Percentiles rank a stretch among this genome's conserved stretches.
These are phyloP conservation scores for Kryptopterus vitreolus DNA, from an alignment of 2,797 vertebrate genomes.

Conservation along the genomic window DNA sequence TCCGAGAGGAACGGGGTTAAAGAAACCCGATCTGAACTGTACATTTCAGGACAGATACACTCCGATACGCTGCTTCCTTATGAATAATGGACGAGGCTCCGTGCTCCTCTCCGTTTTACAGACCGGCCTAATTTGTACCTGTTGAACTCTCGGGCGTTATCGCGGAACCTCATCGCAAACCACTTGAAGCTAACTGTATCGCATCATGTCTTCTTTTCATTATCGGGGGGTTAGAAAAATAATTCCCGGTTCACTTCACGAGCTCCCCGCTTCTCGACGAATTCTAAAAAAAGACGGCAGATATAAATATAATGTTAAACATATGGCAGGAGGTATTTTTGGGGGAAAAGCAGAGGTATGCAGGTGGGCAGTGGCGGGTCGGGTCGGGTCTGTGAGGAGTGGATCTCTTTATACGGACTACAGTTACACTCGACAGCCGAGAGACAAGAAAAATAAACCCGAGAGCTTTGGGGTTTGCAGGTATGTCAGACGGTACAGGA, in stretches of 20 bases:
- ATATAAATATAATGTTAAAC: slow-evolving; percentile 63
- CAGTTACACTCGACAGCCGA: slow-evolving; percentile 1
- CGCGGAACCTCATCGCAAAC: slow-evolving; percentile 50
- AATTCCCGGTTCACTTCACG: slow-evolving; percentile 56
- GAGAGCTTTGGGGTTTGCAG: neutral
- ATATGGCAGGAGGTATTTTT: slow-evolving; percentile 55
- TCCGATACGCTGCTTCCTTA: slow-evolving; percentile 48
- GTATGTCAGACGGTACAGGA: neutral
- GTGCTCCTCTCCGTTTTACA: slow-evolving; percentile 27
- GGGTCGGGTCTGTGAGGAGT: neutral
- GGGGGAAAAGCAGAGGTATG: slow-evolving; percentile 46
- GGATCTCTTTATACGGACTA: slow-evolving; percentile 10
- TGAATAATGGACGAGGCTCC: slow-evolving; percentile 54
- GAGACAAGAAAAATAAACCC: slow-evolving; percentile 20
- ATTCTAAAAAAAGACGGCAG: slow-evolving; percentile 53
- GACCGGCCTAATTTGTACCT: slow-evolving; percentile 53
- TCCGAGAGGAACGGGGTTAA: slow-evolving; percentile 41
- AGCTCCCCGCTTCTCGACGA: slow-evolving; percentile 41
- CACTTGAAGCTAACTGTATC: slow-evolving; percentile 55
- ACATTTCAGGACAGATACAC: slow-evolving; percentile 48
- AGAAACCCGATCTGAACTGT: slow-evolving; percentile 45
- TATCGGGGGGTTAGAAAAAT: slow-evolving; percentile 57
- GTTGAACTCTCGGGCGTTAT: slow-evolving; percentile 56
- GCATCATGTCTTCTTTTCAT: slow-evolving; percentile 57
- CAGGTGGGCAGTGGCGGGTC: neutral